Evolutionary conservation across 2,113 vertebrate species (phyloP).

Genomic region (Bubo scandiacus): DNA sequence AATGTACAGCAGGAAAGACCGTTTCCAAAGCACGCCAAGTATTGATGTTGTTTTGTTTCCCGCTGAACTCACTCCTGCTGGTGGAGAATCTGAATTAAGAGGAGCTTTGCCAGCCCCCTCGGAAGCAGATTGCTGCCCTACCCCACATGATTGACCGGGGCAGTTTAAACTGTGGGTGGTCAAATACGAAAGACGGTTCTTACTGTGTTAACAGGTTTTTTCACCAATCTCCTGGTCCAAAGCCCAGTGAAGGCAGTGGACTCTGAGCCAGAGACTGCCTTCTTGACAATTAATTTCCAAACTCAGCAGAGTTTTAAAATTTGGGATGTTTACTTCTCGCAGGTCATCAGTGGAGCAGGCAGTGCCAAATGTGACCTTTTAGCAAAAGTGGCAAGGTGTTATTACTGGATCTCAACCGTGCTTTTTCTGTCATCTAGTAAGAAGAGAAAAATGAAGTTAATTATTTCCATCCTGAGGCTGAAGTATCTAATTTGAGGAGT

Average conservation of each 20-base stretch:
- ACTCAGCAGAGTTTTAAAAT: not conserved
- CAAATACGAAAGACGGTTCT: not conserved
- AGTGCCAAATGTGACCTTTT: not conserved
- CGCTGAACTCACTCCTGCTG: not conserved
- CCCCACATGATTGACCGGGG: not conserved
- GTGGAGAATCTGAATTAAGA: not conserved
- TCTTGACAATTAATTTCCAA: not conserved
- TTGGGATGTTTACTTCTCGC: not conserved
- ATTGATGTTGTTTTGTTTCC: not conserved
- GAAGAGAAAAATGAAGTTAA: not conserved
- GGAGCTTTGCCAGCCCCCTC: not conserved
- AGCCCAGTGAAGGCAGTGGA: not conserved
- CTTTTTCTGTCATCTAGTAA: not conserved
- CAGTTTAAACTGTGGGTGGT: rapidly evolving
- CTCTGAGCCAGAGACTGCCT: not conserved
- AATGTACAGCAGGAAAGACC: not conserved
- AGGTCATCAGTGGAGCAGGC: not conserved
- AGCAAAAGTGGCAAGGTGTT: not conserved
- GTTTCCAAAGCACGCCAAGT: not conserved
- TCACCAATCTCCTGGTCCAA: not conserved
- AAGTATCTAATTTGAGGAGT: not conserved
- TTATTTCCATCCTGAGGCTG: not conserved
- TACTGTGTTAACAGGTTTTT: not conserved
- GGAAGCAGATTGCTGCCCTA: not conserved
- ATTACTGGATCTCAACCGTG: not conserved